phyloP scores from a whole-genome alignment of 2,888 invertebrate genomes.

The Acleris holmiana region DNA sequence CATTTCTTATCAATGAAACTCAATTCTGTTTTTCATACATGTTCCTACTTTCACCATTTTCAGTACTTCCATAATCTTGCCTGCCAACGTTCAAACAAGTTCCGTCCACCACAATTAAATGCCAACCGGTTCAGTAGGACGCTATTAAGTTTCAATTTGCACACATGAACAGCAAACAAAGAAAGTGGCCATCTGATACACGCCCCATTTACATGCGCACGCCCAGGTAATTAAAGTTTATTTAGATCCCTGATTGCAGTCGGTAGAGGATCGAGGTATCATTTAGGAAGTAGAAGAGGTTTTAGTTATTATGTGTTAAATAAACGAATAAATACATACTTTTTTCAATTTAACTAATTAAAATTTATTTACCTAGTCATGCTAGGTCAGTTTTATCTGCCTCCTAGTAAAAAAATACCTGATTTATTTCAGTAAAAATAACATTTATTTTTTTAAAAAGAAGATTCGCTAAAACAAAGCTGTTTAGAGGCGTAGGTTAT shows the following conservation, averaged over 20 bases:
- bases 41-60: neutral
- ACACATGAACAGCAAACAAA: constrained; percentile 67
- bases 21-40: too few relatives aligned
- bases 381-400: too few relatives aligned
- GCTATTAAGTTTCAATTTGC: constrained; percentile 75
- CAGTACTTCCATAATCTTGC: neutral
- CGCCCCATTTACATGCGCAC: constrained; percentile 51
- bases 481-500: too few relatives aligned
- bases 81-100: neutral
- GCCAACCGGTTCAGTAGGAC: constrained; percentile 51
- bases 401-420: too few relatives aligned
- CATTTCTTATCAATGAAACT: too few relatives aligned
- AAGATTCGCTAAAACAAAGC: too few relatives aligned
- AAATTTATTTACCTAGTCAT: too few relatives aligned
- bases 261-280: constrained; percentile 10
- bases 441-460: too few relatives aligned
- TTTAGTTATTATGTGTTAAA: neutral
- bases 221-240: constrained; percentile 37
- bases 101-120: constrained; percentile 40
- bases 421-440: too few relatives aligned
- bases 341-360: too few relatives aligned
- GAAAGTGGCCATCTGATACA: constrained; percentile 59
- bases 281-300: too few relatives aligned
- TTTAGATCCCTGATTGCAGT: constrained; percentile 39
- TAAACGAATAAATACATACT: too few relatives aligned